phyloP scores from a whole-genome alignment of 2,888 invertebrate genomes.

The Galerucella calmariensis region DNA sequence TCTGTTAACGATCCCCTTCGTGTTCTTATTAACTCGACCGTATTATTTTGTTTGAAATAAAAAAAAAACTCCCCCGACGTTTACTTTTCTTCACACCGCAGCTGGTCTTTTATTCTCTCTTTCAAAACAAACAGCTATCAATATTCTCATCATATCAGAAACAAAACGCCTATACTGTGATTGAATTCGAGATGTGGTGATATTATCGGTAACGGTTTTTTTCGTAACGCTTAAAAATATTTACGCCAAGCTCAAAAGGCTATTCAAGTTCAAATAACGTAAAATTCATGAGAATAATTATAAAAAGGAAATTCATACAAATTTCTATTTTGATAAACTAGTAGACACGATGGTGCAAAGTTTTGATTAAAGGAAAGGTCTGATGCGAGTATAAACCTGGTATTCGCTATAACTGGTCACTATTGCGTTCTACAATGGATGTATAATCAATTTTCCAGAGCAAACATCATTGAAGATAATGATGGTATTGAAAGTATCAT shows the following conservation, averaged over 20 bases:
- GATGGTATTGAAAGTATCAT: too few species aligned
- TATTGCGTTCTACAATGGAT: too few species aligned
- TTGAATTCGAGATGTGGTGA: not conserved
- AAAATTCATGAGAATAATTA: too few species aligned
- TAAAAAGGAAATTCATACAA: too few species aligned
- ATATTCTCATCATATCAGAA: not conserved
- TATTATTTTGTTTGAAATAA: not conserved
- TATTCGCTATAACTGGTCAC: too few species aligned
- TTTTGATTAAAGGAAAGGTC: too few species aligned
- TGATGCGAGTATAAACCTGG: too few species aligned
- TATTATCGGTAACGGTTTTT: not conserved
- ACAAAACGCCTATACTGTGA: not conserved
- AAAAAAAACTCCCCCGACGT: not conserved
- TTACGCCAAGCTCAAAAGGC: not conserved
- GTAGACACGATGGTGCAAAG: too few species aligned
- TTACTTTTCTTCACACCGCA: not conserved
- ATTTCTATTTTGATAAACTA: too few species aligned
- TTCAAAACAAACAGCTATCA: slow-evolving; percentile 11
- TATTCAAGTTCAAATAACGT: not conserved
- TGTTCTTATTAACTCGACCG: slow-evolving; percentile 4
- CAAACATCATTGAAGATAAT: too few species aligned
- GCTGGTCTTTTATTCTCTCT: not conserved
- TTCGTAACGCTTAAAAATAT: not conserved
- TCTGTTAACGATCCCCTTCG: not conserved
- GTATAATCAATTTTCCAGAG: too few species aligned